Base-by-base conservation (phyloP, 2,113 vertebrate species). In the Patagioenas fasciata region DNA sequence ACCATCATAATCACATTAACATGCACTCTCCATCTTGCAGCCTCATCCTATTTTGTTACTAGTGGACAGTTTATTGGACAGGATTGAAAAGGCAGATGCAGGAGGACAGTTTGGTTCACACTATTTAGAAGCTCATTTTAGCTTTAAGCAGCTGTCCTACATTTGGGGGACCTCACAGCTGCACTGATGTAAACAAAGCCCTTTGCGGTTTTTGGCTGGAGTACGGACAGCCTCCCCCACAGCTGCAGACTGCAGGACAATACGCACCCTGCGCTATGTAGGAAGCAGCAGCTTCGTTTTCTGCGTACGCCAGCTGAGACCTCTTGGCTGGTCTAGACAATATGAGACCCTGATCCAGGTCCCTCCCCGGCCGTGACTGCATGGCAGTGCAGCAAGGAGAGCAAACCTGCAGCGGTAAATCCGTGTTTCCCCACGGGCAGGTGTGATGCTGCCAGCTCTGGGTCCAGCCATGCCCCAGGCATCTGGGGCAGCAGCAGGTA, bases 121-220 rank as follows among this genome's bases (percentile, higher is more conserved):
- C 64, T 95, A 7, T 62, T 93, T 72, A 69, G 61, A 65, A 94
- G 40, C 56, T 91, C 75, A 18, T 86, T 89, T 69, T 58, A 69
- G 82, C 69, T 93, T 88, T 47, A 17, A 81, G 24, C 82, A 93
- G 65, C 91, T 96, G 93, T 89, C 57, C 90, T 40, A 69, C 73
- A 51, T 90, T 84, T 86, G 90, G 34, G 47, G 61, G 60, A 83
- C 42, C 85, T 94, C 71, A 71, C 91, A 95, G 93, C 93, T 96
- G 89, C 89, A 31, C 5, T 54, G 90, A 83, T 78, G 77, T 88
- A 83, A 93, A 80, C 93, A 90, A 85, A 94, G 34, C 38, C n/a
- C 67, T 70, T 5, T 0, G 16, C 0, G 1, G 13, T 21, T 80
- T 44, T 75, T 85, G 82, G 84, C 69, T n/a, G 67, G 13, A 83